Percentiles rank a stretch among this genome's conserved stretches.
These are phyloP conservation scores for Electrona antarctica DNA, from an alignment of 2,113 vertebrate species.

Conservation along the genomic window DNA sequence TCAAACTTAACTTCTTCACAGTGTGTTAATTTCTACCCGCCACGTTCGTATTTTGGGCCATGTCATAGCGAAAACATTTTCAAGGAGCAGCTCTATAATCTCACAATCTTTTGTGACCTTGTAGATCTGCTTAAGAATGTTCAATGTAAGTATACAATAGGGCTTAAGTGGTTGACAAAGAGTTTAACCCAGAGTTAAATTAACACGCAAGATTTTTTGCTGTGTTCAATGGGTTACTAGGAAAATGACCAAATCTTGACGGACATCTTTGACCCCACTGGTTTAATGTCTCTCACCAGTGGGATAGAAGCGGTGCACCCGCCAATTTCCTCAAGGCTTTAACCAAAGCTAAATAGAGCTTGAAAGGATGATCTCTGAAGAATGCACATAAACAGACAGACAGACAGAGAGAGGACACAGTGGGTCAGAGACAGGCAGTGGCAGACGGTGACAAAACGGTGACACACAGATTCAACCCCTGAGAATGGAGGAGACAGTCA, in stretches of 20 bases:
- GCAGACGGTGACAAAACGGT: not conserved
- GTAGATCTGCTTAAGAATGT: no score
- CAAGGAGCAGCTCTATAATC: no score
- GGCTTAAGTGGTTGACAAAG: no score
- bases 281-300: not conserved
- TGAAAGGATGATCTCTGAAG: constrained; percentile 32
- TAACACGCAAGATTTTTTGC: no score
- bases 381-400: constrained; percentile 9
- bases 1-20: no score
- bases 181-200: no score
- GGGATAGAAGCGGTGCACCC: not conserved
- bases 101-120: no score
- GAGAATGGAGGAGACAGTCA: not conserved
- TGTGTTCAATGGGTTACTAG: no score
- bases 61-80: no score
- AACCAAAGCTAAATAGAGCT: constrained; percentile 17
- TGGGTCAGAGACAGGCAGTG: constrained; percentile 8
- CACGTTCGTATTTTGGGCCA: no score
- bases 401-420: constrained; percentile 11
- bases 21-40: no score
- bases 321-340: not conserved
- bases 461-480: constrained; percentile 6
- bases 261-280: not conserved
- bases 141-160: no score
- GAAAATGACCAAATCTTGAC: not conserved